These are phyloP conservation scores for Australoheros facetus DNA, from an alignment of 2,797 vertebrate species.

Conservation along the genomic window DNA sequence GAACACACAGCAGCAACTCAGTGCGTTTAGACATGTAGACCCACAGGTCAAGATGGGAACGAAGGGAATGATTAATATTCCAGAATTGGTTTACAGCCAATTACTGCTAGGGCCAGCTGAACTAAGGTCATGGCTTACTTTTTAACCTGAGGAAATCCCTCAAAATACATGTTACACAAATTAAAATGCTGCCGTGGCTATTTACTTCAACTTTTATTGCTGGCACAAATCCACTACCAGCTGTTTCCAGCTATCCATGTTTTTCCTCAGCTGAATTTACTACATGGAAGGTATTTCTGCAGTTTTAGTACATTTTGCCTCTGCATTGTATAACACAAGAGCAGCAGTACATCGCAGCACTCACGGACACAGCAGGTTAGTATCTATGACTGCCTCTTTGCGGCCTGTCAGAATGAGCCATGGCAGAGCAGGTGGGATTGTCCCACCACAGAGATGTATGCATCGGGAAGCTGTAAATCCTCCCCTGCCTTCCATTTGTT, in stretches of 20 bases:
- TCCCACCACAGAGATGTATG: conserved; percentile 73
- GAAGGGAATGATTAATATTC: not conserved
- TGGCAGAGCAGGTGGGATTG: conserved; percentile 70
- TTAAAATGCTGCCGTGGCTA: not conserved
- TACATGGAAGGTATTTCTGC: conserved; percentile 31
- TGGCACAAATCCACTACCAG: conserved; percentile 37
- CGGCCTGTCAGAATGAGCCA: conserved; percentile 72
- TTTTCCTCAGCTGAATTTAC: conserved; percentile 39
- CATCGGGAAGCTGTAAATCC: conserved; percentile 76
- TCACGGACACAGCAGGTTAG: conserved; percentile 49
- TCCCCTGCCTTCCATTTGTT: conserved; percentile 72
- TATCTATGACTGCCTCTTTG: conserved; percentile 50
- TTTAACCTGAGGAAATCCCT: conserved; percentile 5
- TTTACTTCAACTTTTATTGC: conserved; percentile 45
- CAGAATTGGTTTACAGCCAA: conserved; percentile 11
- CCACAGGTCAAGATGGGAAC: not conserved
- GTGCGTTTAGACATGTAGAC: not conserved
- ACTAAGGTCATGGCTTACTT: not conserved
- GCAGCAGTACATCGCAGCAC: conserved; percentile 28
- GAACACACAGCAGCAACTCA: not conserved
- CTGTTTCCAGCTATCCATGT: conserved; percentile 28
- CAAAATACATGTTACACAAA: conserved; percentile 8
- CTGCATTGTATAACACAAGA: conserved; percentile 32
- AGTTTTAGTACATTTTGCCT: conserved; percentile 56
- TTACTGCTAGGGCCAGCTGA: conserved; percentile 5